phyloP scores from a whole-genome alignment of 1,140 invertebrate species.

The Oryctes rhinoceros region DNA sequence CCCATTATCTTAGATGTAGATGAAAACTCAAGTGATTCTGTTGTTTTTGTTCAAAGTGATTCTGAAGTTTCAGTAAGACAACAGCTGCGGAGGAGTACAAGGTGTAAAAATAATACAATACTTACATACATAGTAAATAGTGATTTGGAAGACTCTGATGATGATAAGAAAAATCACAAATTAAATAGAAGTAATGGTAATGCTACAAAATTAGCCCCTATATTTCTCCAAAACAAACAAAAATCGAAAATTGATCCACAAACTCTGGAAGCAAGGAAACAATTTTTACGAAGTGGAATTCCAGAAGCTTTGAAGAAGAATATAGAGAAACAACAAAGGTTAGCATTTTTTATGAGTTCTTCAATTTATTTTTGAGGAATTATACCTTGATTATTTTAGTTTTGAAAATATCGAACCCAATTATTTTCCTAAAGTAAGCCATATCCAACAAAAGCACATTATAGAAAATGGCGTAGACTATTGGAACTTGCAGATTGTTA shows the following conservation, averaged over 20 bases:
- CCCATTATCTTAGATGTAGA: background rate
- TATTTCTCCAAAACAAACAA: conserved; percentile 64
- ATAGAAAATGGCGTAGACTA: conserved; percentile 44
- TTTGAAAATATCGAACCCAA: conserved; percentile 59
- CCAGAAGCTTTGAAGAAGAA: conserved; percentile 66
- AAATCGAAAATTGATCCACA: conserved; percentile 65
- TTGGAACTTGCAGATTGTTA: conserved; percentile 50
- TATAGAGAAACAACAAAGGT: conserved; percentile 60
- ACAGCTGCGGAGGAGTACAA: background rate
- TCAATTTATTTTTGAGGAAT: conserved; percentile 45
- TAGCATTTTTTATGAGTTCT: conserved; percentile 21
- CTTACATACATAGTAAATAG: background rate
- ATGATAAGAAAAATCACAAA: background rate
- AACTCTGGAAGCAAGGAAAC: conserved; percentile 66
- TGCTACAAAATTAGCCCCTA: conserved; percentile 65
- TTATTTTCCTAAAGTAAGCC: conserved; percentile 64
- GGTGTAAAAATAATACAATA: background rate
- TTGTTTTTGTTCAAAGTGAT: background rate
- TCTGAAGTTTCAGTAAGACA: background rate
- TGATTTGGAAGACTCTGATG: conserved; percentile 25
- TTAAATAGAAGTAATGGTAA: conserved; percentile 29
- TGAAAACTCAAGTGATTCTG: conserved; percentile 1
- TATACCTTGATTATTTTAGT: conserved; percentile 44
- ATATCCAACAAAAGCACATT: conserved; percentile 63
- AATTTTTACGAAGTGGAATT: conserved; percentile 69